A percentile compares a stretch with the other conserved stretches of the same genome.
Evolutionary conservation across 2,888 invertebrate species (phyloP).

Genomic region (Metallyticus violacea): DNA sequence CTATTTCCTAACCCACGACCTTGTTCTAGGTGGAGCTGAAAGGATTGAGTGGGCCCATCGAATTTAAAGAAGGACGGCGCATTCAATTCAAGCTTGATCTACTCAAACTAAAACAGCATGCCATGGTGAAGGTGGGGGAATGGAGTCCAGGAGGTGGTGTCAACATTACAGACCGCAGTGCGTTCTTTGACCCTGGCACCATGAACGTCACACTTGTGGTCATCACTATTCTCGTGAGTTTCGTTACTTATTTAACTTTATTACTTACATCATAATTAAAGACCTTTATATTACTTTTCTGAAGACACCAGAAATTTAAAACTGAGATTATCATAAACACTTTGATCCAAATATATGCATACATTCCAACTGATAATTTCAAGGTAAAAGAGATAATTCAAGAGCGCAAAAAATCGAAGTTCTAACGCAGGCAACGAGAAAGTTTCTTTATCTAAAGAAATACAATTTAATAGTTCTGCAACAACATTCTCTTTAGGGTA

Average conservation of each 20-base stretch:
- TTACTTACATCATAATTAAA: background rate
- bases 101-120: constrained; percentile 69
- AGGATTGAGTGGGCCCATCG: constrained; percentile 76
- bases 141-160: constrained; percentile 67
- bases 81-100: constrained; percentile 73
- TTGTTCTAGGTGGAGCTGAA: constrained; percentile 69
- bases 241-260: background rate
- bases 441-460: no score
- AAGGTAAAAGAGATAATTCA: no score
- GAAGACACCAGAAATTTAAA: no score
- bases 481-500: no score
- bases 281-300: no score
- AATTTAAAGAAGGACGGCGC: constrained; percentile 74
- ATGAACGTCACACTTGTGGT: constrained; percentile 75
- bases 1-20: no score
- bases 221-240: constrained; percentile 69
- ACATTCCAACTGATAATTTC: no score
- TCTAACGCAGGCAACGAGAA: no score
- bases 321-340: no score
- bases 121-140: constrained; percentile 72
- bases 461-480: no score
- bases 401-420: no score
- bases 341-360: no score
- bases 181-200: constrained; percentile 68
- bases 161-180: constrained; percentile 66